phyloP scores from a whole-genome alignment of 2,797 vertebrate genomes.

The Poeciliopsis gracilis region DNA sequence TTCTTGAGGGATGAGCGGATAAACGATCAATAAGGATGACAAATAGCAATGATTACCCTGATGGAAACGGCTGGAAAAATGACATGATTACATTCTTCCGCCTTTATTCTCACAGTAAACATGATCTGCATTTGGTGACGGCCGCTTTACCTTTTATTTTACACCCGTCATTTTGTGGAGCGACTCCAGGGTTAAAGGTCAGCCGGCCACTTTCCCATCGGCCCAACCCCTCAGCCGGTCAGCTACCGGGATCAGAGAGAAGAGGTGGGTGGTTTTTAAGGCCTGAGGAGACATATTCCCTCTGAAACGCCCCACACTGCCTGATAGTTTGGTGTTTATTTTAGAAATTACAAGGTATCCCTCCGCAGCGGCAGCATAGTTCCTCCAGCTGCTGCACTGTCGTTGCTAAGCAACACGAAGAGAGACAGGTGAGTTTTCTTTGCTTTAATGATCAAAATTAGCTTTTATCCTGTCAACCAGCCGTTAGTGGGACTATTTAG shows the following conservation, averaged over 20 bases:
- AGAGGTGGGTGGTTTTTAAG: not conserved
- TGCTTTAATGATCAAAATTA: not conserved
- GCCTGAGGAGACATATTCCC: not conserved
- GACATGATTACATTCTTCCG: not conserved
- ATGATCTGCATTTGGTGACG: not conserved
- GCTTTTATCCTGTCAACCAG: not conserved
- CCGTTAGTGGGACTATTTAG: accelerated
- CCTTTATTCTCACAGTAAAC: slow-evolving; percentile 1
- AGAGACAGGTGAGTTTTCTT: not conserved
- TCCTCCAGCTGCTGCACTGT: not conserved
- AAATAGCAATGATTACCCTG: not conserved
- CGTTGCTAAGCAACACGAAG: slow-evolving; percentile 14
- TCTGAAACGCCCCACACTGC: not conserved
- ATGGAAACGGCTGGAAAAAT: not conserved
- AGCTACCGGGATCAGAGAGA: not conserved
- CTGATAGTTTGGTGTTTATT: not conserved
- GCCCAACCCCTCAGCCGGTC: slow-evolving; percentile 35
- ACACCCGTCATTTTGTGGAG: slow-evolving; percentile 40
- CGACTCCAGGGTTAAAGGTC: slow-evolving; percentile 68
- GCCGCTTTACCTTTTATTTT: slow-evolving; percentile 37
- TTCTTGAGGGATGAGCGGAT: not conserved
- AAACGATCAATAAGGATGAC: not conserved
- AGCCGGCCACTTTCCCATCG: slow-evolving; percentile 65
- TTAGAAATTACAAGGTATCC: slow-evolving; percentile 16
- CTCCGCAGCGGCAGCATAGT: not conserved